Evolutionary conservation across 2,113 vertebrate species (phyloP).

Genomic region (Rana temporaria): DNA sequence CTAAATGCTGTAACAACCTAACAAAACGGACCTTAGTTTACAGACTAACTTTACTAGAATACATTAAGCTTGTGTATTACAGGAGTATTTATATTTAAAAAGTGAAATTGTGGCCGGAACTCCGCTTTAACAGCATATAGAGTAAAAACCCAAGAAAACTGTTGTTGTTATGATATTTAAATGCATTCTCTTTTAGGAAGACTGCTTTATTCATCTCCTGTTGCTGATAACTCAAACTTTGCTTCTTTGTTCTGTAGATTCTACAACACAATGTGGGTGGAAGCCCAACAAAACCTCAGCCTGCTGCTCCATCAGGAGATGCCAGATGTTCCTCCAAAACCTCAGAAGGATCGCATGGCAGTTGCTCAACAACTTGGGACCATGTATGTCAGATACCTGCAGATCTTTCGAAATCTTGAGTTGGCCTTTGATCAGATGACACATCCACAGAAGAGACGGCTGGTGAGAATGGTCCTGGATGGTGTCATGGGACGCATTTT

Average conservation of each 20-base stretch:
- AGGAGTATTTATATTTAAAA: no score
- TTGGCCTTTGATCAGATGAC: constrained; percentile 70
- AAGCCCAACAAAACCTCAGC: constrained; percentile 75
- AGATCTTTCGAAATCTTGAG: constrained; percentile 77
- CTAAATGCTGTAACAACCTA: no score
- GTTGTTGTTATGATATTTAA: no score
- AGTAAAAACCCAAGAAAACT: no score
- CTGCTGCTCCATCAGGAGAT: constrained; percentile 75
- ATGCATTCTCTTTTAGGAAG: no score
- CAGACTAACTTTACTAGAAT: no score
- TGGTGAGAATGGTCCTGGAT: constrained; percentile 73
- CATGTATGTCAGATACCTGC: constrained; percentile 82
- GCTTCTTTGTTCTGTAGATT: constrained; percentile 67
- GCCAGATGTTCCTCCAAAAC: constrained; percentile 60
- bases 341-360: constrained; percentile 62
- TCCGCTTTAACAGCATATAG: no score
- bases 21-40: no score
- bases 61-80: no score
- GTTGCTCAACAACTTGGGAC: constrained; percentile 72
- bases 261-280: constrained; percentile 78
- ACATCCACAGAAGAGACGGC: constrained; percentile 76
- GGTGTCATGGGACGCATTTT: constrained; percentile 81
- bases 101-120: no score
- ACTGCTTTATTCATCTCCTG: no score
- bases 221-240: not conserved